Percentiles rank a stretch among this genome's conserved stretches.
phyloP scores from a whole-genome alignment of 2,113 vertebrate genomes.

The Passer montanus region DNA sequence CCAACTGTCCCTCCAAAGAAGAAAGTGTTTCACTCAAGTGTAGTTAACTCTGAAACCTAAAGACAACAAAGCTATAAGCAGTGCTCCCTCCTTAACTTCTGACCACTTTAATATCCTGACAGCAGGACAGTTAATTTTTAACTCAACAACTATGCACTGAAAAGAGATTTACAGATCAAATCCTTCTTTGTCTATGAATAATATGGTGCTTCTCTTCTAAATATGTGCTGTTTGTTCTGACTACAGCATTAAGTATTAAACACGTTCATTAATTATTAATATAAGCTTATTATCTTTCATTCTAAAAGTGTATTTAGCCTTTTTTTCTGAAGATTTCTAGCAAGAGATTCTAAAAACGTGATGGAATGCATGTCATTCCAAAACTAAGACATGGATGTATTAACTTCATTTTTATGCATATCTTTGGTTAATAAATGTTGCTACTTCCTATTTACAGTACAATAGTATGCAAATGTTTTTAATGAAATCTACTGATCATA shows the following conservation, averaged over 20 bases:
- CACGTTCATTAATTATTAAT: conserved; percentile 11
- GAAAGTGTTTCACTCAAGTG: not conserved
- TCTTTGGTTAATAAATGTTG: not conserved
- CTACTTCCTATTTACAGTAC: not conserved
- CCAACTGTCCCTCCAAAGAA: not conserved
- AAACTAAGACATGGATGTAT: not conserved
- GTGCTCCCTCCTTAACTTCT: not conserved
- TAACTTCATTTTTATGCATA: not conserved
- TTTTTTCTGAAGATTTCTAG: not conserved
- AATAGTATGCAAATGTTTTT: not conserved
- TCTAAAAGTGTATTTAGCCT: not conserved
- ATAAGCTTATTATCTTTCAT: not conserved
- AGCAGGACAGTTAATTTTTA: conserved; percentile 12
- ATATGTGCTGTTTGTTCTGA: not conserved
- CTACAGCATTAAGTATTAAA: conserved; percentile 32
- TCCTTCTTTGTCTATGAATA: not conserved
- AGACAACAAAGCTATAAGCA: not conserved
- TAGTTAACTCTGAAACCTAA: not conserved
- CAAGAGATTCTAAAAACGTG: not conserved
- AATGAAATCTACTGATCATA: not conserved
- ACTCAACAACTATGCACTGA: not conserved
- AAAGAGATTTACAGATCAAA: not conserved
- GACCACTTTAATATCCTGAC: not conserved
- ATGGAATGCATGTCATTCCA: not conserved
- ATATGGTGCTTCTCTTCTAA: not conserved